Base-by-base conservation (phyloP, 2,113 vertebrate genomes). In the Triplophysa dalaica region DNA sequence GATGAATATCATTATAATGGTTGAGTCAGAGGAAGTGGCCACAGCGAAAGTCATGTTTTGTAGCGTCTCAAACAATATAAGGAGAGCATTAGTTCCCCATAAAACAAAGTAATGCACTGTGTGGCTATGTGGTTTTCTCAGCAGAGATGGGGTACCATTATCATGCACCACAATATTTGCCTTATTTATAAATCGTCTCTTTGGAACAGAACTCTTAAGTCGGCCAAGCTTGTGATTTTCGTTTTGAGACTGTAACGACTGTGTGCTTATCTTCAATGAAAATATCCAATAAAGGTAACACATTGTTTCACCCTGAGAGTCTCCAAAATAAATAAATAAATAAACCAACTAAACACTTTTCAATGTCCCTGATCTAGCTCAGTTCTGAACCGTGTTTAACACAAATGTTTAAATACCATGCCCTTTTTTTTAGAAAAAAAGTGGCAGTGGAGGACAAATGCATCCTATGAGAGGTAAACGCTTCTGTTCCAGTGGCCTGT, bases 41-140 rank as follows among this genome's bases (percentile, higher is more conserved):
- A 50, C 16, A 67, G 61, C 60, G 56, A 80, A 69, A 58, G 21
- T 13, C 77, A 58, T 70, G 38, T 78, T 84, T 83, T 56, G 69
- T 52, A 52, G 65, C 66, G 66, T 78, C 78, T 22, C 52, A 83
- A 77, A 68, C 52, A 41, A 48, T 19, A 60, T 67, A 58, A 67
- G 72, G 7, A 72, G 24, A 9, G 52, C 73, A 48, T 68, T 50
- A 33, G 56, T 58, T 75, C 52, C 62, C 73, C 60, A 74, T 54
- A 38, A 84, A 84, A 22, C 63, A 67, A 66, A 50, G 61, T 84
- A 81, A 78, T 84, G 78, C 75, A 70, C 64, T 81, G 66, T 19
- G 50, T 13, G 50, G 80, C 26, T n/a, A 21, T 77, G 56, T 45
- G 73, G 56, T 63, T 52, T 81, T 84, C 33, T 24, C 65, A 64